Evolutionary conservation across 1,140 invertebrate genomes (phyloP), one percentile per base, ranked within the genome.

Genomic region (Drosophila melanica): DNA sequence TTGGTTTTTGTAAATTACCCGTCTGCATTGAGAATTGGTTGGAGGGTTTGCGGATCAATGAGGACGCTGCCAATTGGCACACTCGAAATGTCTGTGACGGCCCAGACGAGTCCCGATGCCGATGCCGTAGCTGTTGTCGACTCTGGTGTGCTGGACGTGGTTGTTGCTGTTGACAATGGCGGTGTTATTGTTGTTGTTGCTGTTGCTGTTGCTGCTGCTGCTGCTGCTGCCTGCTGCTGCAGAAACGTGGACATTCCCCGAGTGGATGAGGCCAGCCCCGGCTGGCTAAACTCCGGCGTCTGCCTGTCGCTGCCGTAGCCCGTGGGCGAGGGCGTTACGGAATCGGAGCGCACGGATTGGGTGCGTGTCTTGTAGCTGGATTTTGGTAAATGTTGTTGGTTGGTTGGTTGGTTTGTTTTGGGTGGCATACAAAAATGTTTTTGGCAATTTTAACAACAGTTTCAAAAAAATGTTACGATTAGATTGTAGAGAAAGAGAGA

Each of bases 41-140:
- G 93, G 23, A 95, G 94, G 80, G 93, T 94, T 92, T 95, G 95
- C 27, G 97, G 97, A 92, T 98, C 96, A 84, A 98, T 97, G 68
- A 98, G 95, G 69, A 98, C 93, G 77, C 96, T 97, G 48, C 97
- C 97, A 59, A 95, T 93, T 57, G 97, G 97, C 39, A 98, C 96
- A 65, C 94, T 95, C 18, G 95, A 94, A 87, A 97, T 94, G 93
- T 95, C 96, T 41, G 96, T 96, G 8, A 97, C 96, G 45, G 96
- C 96, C 96, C 97, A 98, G 89, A 97, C 95, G 2, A 97, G 93
- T 77, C 91, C 91, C 62, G 86, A 81, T 57, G 77, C 59, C 57
- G 75, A 33, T 42, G 71, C 41, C 45, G 45, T n/a, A n/a, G n/a
- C n/a, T n/a, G n/a, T 10, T 33, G 30, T 33, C 69, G 75, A 50